Base-by-base conservation (phyloP, 2,113 vertebrate genomes). In the Nycticebus coucang region DNA sequence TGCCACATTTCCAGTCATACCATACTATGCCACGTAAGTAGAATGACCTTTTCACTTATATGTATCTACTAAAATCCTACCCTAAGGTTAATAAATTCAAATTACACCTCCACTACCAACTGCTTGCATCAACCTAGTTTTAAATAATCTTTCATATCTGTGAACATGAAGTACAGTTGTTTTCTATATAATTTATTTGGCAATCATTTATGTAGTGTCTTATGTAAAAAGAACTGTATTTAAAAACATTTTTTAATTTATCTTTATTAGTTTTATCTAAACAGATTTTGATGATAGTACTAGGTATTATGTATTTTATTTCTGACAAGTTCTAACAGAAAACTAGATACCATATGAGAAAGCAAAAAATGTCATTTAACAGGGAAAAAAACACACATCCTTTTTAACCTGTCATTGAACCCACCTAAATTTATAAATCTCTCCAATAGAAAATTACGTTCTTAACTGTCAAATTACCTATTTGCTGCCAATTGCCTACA, bases 221-320 rank as follows among this genome's bases (percentile, higher is more conserved):
- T 83, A 77, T 41, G n/a, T n/a, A n/a, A n/a, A n/a, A n/a, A n/a
- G n/a, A 41, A 94, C 7, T 64, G 33, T 35, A 80, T 60, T 74
- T 89, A 69, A 53, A 79, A 74, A 30, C 7, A 22, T 45, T 55
- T 89, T 57, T 45, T 26, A 91, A 66, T 96, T 93, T 71, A 77
- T 35, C 60, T 83, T 72, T 64, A 86, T 87, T 87, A 71, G 26
- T 7, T 95, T 85, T 93, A 81, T 78, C 53, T 94, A 96, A 91
- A 13, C 89, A 95, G 80, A 66, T 68, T 66, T 86, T 93, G 37
- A 66, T 72, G 45, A 33, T 24, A 60, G 12, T 71, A 59, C 28
- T 86, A 88, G 19, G 2, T 77, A 62, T 30, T 66, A 79, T 33
- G 85, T 69, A 12, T 87, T 87, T 92, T 87, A 87, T 95, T 94